Evolutionary conservation across 2,888 invertebrate genomes (phyloP), one percentile per base, ranked within the genome.

Genomic region (Rhagium mordax): DNA sequence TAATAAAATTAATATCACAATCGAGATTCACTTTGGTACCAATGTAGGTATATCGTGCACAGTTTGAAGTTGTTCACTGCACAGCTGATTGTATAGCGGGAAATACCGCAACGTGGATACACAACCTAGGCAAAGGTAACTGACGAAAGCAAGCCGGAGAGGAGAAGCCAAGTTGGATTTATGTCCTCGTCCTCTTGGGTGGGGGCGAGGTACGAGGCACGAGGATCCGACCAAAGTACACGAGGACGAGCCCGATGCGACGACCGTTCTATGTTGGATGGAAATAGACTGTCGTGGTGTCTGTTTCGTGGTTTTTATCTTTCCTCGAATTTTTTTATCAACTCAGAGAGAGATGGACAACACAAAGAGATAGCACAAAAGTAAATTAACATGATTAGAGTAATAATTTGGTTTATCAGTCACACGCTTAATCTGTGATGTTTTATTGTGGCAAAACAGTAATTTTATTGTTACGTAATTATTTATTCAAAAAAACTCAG

Each of bases 1-100:
- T 48, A n/a, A n/a, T 21, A 41, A 47, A 57, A 57, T 49, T 66
- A 55, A 72, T 68, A 72, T 72, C 72, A 72, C 72, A 71, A 57
- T 41, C 18, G 62, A 68, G 62, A 68, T 62, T 72, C 72, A 72
- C 72, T 64, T 57, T 70, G 47, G 47, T 47, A 57, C 2, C 18
- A 16, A 8, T n/a, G 20, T n/a, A 21, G n/a, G 20, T 53, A 16
- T 16, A 18, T n/a, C 51, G 10, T 15, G 51, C n/a, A 33, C 15
- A 59, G 6, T 13, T 15, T 29, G 27, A 55, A n/a, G 51, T 3
- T 10, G 5, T 5, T 33, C 13, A 24, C n/a, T 1, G n/a, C 47
- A 57, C 57, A 57, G 57, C 67, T 67, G 67, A 57, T 47, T 20
- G n/a, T 47, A 47, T 20, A 8, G n/a, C 47, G n/a, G 20, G 60